phyloP scores from a whole-genome alignment of 2,888 invertebrate species.

The Germaria angustata region DNA sequence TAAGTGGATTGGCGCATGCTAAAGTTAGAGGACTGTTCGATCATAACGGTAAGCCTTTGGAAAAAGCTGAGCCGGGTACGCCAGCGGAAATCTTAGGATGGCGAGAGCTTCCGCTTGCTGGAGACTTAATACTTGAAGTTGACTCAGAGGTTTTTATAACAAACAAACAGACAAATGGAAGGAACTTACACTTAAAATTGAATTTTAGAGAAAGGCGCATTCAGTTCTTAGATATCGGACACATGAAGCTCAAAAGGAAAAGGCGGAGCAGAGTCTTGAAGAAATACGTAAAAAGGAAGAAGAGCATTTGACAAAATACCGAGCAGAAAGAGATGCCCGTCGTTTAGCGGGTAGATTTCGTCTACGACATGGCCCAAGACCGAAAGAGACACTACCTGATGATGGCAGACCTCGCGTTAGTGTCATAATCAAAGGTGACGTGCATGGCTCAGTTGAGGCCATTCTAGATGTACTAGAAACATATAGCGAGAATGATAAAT shows the following conservation, averaged over 20 bases:
- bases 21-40: conserved; percentile 91
- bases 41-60: conserved; percentile 85
- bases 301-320: conserved; percentile 84
- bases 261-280: conserved; percentile 83
- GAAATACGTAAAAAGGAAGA: conserved; percentile 85
- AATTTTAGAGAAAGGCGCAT: conserved; percentile 83
- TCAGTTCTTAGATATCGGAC: conserved; percentile 85
- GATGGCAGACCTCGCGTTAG: conserved; percentile 82
- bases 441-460: conserved; percentile 97
- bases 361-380: conserved; percentile 82
- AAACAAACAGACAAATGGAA: background rate
- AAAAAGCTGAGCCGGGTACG: conserved; percentile 86
- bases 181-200: too few species aligned
- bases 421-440: conserved; percentile 90
- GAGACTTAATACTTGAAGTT: conserved; percentile 92
- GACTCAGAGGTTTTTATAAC: conserved; percentile 83
- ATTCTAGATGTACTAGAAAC: conserved; percentile 94
- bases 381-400: conserved; percentile 81
- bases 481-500: conserved; percentile 87
- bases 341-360: conserved; percentile 83
- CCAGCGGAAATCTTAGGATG: conserved; percentile 95
- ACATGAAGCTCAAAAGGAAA: conserved; percentile 82
- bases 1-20: conserved; percentile 92
- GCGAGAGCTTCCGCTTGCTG: conserved; percentile 93
- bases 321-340: conserved; percentile 83